Conservation (phyloP, 2,113 vertebrate species). For the Malurus alboscapulatus region DNA sequence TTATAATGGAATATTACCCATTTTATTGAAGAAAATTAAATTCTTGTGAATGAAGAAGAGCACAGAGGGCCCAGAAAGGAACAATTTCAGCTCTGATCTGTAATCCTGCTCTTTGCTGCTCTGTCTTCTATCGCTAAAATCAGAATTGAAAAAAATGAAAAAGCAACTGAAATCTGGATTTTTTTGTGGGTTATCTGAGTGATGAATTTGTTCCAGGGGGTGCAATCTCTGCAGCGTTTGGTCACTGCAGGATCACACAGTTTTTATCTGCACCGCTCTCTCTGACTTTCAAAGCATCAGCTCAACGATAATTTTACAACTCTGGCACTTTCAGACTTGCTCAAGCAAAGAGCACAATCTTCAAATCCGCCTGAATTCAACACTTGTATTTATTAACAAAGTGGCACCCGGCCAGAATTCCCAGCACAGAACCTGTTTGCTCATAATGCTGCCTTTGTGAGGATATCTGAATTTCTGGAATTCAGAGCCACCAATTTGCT, state of each 20-base stretch:
- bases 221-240: not conserved
- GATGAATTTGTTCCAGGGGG: not conserved
- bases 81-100: not conserved
- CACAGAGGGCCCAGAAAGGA: not conserved
- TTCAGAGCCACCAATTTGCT: constrained; percentile 33
- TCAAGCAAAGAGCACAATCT: constrained; percentile 68
- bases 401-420: constrained; percentile 38
- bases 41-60: not conserved
- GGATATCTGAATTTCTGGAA: not conserved
- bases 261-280: not conserved
- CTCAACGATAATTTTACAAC: constrained; percentile 14
- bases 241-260: not conserved
- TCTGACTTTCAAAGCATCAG: not conserved
- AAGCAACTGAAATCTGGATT: not conserved
- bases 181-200: not conserved
- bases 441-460: constrained; percentile 33
- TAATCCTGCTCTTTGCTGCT: not conserved
- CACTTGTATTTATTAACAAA: constrained; percentile 60
- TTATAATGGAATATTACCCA: not conserved
- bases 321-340: constrained; percentile 53
- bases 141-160: not conserved
- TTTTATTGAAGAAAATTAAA: not conserved
- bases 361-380: constrained; percentile 59
- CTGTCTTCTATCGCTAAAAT: not conserved
- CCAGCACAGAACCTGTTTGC: not conserved